phyloP scores from a whole-genome alignment of 2,888 invertebrate genomes.

The Margaritifera margaritifera region DNA sequence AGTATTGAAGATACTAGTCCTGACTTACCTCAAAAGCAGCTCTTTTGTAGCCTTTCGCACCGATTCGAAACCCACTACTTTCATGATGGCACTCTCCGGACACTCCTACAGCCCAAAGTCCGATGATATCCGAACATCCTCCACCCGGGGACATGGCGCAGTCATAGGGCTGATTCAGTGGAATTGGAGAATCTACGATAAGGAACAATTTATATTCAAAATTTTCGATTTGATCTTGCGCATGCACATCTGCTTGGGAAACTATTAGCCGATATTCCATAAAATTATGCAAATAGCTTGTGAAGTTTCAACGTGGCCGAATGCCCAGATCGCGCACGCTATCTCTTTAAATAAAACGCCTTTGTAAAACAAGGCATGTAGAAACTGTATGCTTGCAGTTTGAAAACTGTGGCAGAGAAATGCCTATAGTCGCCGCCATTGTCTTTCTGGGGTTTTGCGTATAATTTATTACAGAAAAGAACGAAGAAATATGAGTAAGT shows the following conservation, averaged over 20 bases:
- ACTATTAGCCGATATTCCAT: too few species aligned
- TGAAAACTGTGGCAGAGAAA: too few species aligned
- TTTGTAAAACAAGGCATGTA: too few species aligned
- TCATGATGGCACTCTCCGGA: constrained; percentile 26
- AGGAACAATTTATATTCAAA: neutral
- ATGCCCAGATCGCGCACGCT: too few species aligned
- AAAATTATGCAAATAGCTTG: neutral
- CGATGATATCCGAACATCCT: constrained; percentile 31
- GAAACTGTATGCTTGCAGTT: too few species aligned
- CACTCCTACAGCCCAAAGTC: constrained; percentile 26
- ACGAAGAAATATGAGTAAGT: too few species aligned
- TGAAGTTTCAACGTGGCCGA: too few species aligned
- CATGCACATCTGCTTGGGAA: too few species aligned
- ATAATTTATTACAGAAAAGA: too few species aligned
- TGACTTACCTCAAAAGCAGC: constrained; percentile 21
- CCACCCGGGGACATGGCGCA: constrained; percentile 22
- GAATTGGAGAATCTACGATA: neutral
- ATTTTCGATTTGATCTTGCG: neutral
- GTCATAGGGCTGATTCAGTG: neutral
- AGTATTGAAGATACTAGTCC: neutral
- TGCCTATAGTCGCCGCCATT: too few species aligned
- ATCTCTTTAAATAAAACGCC: too few species aligned
- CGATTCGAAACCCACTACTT: constrained; percentile 29
- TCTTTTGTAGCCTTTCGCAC: constrained; percentile 21
- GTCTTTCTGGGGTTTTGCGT: too few species aligned